Percentiles rank a stretch among this genome's conserved stretches.
phyloP scores from a whole-genome alignment of 2,888 invertebrate genomes.

The Drosophila melanosoma region DNA sequence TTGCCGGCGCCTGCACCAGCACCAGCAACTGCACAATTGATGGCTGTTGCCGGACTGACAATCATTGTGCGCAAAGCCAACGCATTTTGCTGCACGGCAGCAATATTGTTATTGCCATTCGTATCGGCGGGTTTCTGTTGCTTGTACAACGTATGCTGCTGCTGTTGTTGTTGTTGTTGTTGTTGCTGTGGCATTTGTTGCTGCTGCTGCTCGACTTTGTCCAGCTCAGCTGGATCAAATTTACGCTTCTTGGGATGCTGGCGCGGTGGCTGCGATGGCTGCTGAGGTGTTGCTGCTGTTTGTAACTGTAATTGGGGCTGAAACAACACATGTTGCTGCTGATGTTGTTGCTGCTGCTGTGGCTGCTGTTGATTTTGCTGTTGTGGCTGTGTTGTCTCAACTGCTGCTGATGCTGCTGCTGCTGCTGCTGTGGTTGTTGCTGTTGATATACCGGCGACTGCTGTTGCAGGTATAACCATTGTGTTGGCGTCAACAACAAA shows the following conservation, averaged over 20 bases:
- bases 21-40: slow-evolving; percentile 66
- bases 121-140: slow-evolving; percentile 71
- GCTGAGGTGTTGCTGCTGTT: slow-evolving; percentile 86
- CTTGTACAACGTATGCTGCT: slow-evolving; percentile 61
- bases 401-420: slow-evolving; percentile 79
- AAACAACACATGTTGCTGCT: slow-evolving; percentile 90
- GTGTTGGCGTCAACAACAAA: slow-evolving; percentile 77
- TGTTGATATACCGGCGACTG: slow-evolving; percentile 85
- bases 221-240: slow-evolving; percentile 85
- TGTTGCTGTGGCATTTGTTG: slow-evolving; percentile 52
- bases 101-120: slow-evolving; percentile 68
- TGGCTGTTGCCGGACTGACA: slow-evolving; percentile 60
- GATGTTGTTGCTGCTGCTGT: slow-evolving; percentile 86
- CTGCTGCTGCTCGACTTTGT: slow-evolving; percentile 76
- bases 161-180: slow-evolving; percentile 30
- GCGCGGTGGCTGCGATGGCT: slow-evolving; percentile 86
- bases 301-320: slow-evolving; percentile 77
- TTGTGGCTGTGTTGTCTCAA: slow-evolving; percentile 82
- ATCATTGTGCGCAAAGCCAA: slow-evolving; percentile 65
- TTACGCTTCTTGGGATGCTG: slow-evolving; percentile 96
- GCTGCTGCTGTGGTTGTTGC: slow-evolving; percentile 83
- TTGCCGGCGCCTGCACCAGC: slow-evolving; percentile 72
- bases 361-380: slow-evolving; percentile 82
- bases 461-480: slow-evolving; percentile 81
- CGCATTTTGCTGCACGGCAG: slow-evolving; percentile 68